Conservation (phyloP, 1,140 invertebrate species). For the Caenorhabditis remanei region DNA sequence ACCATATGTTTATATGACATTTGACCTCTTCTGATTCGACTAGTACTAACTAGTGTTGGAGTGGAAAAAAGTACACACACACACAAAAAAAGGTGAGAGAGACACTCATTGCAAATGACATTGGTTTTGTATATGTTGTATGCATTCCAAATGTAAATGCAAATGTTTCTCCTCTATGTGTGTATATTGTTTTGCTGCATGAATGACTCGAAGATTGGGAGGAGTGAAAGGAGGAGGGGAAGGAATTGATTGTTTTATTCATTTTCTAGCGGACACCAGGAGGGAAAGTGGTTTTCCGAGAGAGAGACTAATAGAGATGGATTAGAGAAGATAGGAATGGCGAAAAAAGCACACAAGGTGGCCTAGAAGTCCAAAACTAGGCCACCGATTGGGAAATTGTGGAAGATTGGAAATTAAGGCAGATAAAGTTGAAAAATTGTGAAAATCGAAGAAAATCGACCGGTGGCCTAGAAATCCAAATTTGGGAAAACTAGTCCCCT, state of each 20-base stretch:
- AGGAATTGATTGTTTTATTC: slow-evolving; percentile 48
- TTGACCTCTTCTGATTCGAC: background rate
- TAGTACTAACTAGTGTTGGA: background rate
- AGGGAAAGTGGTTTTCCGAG: background rate
- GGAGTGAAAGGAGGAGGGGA: background rate
- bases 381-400: no score
- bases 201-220: slow-evolving; percentile 13
- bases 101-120: slow-evolving; percentile 12
- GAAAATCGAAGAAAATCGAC: no score
- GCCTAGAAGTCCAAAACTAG: no score
- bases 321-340: background rate
- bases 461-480: no score
- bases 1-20: slow-evolving; percentile 30
- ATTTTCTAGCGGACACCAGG: background rate
- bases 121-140: background rate
- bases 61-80: background rate
- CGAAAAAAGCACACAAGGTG: background rate
- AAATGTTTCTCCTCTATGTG: slow-evolving; percentile 20
- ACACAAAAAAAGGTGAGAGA: background rate
- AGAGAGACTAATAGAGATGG: slow-evolving; percentile 5
- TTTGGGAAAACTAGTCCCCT: no score
- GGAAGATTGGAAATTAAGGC: no score
- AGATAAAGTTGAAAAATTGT: no score
- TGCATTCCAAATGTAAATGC: slow-evolving; percentile 44
- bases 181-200: slow-evolving; percentile 35